Evolutionary conservation across 2,113 vertebrate genomes (phyloP), one percentile per base, ranked within the genome.

Genomic region (Noturus placidus): DNA sequence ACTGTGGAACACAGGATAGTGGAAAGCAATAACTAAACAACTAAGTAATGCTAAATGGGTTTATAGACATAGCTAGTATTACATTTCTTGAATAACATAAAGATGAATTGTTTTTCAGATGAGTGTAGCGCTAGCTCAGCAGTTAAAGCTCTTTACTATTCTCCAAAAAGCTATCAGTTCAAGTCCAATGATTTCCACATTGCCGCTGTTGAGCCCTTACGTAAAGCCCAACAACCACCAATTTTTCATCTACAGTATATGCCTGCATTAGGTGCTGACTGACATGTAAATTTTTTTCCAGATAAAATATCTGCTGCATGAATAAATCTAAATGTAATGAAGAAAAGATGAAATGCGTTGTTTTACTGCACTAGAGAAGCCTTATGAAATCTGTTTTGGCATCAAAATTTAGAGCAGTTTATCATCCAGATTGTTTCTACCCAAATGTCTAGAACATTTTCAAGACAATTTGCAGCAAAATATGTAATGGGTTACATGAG

Each of bases 301-400:
- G 77, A 56, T 79, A 33, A 79, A 56, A 20, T 5, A 9, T 80
- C 77, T 80, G 78, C 52, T 35, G 17, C 35, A 80, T 35, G 52
- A 56, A 80, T 22, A 80, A 57, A 57, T 80, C 19, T 22, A 57
- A 57, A 56, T 5, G 15, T 33, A 80, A 80, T 57, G 30, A 57
- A 35, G 78, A 57, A 80, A 56, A 57, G 54, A 33, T 79, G 15
- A 57, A 80, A 80, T 78, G 50, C 46, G 30, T 78, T 54, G 76
- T 78, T 78, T 78, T 54, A 78, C 76, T 30, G 25, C 70, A 61
- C 11, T 61, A 38, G 27, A 85, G 10, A 85, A 38, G 20, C 20
- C 52, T 38, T 27, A 82, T 63, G 57, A 25, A 42, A 9, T 46
- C 11, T 76, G 33, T 35, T 76, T 38, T 63, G 17, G 35, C 14